Evolutionary conservation across 64 coral and sea anemone species (phyloP).

Genomic region (Porites lutea): DNA sequence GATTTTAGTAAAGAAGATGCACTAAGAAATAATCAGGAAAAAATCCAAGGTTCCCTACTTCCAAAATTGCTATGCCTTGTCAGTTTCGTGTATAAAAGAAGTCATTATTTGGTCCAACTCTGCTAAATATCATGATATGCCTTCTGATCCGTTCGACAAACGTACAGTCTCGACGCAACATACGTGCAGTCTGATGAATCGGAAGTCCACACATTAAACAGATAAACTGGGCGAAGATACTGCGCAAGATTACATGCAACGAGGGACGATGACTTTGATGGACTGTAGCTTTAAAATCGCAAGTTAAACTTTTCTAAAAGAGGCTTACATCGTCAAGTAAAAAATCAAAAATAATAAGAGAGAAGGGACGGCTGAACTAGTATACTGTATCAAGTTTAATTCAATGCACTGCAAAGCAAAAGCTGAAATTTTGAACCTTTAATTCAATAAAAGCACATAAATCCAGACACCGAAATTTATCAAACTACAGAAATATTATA

Average conservation of each 20-base stretch:
- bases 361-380: neutral
- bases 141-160: neutral
- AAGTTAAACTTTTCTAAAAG: too few relatives aligned
- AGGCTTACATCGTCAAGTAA: neutral
- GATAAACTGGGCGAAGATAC: neutral
- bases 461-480: neutral
- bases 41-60: neutral
- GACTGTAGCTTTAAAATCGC: too few relatives aligned
- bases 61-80: neutral
- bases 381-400: neutral
- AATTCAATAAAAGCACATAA: neutral
- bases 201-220: neutral
- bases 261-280: slow-evolving; percentile 1
- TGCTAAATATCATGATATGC: neutral
- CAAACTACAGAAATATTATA: neutral
- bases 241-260: neutral
- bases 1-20: neutral
- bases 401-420: neutral
- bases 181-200: neutral
- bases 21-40: neutral
- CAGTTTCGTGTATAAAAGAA: neutral
- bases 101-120: neutral
- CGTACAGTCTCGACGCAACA: neutral
- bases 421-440: neutral
- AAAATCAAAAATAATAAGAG: neutral